Base-by-base conservation (phyloP, 37 sponge, comb jelly and placozoan genomes). In the Beroe forskalii region DNA sequence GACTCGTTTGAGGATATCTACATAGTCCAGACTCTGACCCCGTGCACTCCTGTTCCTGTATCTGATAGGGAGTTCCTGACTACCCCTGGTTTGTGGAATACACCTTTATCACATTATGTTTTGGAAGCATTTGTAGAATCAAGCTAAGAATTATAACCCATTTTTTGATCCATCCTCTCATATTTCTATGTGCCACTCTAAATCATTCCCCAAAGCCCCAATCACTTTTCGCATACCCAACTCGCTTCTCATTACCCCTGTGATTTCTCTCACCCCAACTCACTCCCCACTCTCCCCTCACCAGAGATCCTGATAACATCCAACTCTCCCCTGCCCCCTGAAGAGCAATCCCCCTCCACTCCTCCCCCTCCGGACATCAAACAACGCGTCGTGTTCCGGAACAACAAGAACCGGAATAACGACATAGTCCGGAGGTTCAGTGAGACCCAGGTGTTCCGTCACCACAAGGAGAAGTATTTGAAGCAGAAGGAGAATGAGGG, bases 391-490 rank as follows among this genome's bases (percentile, higher is more conserved):
- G 32, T 69, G 1, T 37, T 69, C 37, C 27, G 72, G 38, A 69
- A 35, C 19, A 69, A 69, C 37, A 48, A 17, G 12, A 35, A 12
- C 72, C 35, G 72, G 39, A 69, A 69, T 12, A 48, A 48, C 38
- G 72, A 69, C 38, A 20, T 69, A 32, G 32, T 32, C 72, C 27
- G 72, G 72, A 69, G 72, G 32, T 69, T 69, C 38, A 69, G 72
- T 37, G 72, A 69, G 39, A 69, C 72, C 19, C 72, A 69, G 39
- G 72, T 69, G 38, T 69, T 69, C 17, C 27, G 32, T 14, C 72
- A 36, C 72, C 72, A 69, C 72, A 69, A 69, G 38, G 72, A 69
- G 39, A 69, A 69, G 72, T 69, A 69, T 17, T 32, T 69, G 38
- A 69, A 69, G 19, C 35, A 32, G 19, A 27, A 32, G 19, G 72